Conservation (phyloP, 2,113 vertebrate genomes). For the Hippocampus guttulatus region DNA sequence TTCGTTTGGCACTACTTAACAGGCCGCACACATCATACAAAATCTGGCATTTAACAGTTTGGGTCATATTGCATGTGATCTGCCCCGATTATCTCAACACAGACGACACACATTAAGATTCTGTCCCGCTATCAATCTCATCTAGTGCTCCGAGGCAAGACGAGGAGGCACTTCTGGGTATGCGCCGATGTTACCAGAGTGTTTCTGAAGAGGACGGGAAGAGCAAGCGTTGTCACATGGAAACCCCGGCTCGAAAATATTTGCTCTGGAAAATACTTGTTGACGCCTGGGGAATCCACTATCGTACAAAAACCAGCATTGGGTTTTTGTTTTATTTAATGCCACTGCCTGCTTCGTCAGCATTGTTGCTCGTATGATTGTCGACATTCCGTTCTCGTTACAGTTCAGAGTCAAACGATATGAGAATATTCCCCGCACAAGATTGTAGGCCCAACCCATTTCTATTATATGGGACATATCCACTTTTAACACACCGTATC, state of each 20-base stretch:
- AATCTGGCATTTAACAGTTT: neutral
- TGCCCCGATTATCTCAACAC: no score
- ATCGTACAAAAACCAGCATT: neutral
- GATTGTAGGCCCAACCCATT: neutral
- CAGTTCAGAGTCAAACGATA: neutral
- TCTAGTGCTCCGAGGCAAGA: no score
- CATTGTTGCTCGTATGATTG: neutral
- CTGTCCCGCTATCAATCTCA: no score
- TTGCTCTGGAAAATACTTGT: neutral
- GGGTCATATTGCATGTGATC: no score
- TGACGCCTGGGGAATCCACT: neutral
- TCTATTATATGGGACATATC: neutral
- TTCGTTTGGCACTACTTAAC: conserved; percentile 7
- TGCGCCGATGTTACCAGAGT: no score
- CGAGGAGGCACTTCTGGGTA: no score
- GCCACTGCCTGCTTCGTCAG: neutral
- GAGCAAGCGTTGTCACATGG: no score
- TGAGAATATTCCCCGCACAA: neutral
- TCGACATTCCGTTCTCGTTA: neutral
- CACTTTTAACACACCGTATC: neutral
- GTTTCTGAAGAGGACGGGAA: no score
- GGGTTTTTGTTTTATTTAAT: neutral
- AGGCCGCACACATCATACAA: neutral
- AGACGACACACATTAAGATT: no score
- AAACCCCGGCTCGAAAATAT: no score